Percentiles rank a stretch among this genome's conserved stretches.
These are phyloP conservation scores for Pseudocheirus occidentalis DNA, from an alignment of 2,797 vertebrate species.

Conservation along the genomic window DNA sequence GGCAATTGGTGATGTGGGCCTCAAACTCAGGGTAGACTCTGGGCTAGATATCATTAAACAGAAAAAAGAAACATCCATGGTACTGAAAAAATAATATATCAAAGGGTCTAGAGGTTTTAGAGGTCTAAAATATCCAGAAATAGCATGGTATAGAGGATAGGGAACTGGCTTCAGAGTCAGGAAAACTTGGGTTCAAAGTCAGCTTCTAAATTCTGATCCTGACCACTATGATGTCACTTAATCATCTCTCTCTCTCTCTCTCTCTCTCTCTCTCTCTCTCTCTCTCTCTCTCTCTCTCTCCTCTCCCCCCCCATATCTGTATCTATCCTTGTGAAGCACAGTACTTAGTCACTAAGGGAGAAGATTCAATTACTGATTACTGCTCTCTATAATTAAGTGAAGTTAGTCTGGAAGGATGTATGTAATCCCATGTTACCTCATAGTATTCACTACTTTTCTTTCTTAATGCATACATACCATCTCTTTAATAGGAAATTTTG, in stretches of 20 bases:
- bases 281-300: no score
- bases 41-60: not conserved
- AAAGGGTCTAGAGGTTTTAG: not conserved
- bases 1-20: not conserved
- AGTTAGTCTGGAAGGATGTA: not conserved
- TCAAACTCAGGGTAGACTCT: not conserved
- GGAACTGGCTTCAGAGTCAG: not conserved
- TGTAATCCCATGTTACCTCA: not conserved
- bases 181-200: not conserved
- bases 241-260: not conserved
- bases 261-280: no score
- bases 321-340: not conserved
- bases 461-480: not conserved
- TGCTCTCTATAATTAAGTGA: not conserved
- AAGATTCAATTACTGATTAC: not conserved
- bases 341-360: not conserved
- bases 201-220: not conserved
- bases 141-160: not conserved
- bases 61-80: not conserved
- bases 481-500: not conserved
- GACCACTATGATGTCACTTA: not conserved
- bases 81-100: not conserved
- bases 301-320: not conserved
- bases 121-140: not conserved
- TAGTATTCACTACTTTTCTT: not conserved